Percentiles rank a stretch among this genome's conserved stretches.
Evolutionary conservation across 2,113 vertebrate species (phyloP).

Genomic region (Neodon shergylaensis): DNA sequence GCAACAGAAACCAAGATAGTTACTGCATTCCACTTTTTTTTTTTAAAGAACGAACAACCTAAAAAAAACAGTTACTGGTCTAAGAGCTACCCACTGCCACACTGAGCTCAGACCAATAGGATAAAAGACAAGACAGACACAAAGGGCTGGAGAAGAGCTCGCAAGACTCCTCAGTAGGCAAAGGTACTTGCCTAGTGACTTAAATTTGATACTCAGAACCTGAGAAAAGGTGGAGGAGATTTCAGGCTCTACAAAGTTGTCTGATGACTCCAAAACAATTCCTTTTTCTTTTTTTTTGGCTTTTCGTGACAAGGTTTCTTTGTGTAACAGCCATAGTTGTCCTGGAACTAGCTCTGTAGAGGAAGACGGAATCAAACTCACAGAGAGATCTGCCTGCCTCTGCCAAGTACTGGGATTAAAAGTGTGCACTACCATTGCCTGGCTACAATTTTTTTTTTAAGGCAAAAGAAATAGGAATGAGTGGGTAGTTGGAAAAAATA

Average conservation of each 20-base stretch:
- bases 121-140: background rate
- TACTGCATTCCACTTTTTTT: background rate
- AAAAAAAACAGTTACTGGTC: background rate
- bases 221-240: background rate
- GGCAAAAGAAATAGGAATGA: background rate
- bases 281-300: background rate
- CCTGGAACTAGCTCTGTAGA: too few species aligned
- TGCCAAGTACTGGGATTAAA: too few species aligned
- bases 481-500: background rate
- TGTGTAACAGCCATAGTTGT: too few species aligned
- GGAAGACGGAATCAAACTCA: too few species aligned
- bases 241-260: background rate
- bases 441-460: background rate
- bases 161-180: background rate
- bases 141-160: conserved; percentile 5
- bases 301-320: too few species aligned
- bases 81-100: conserved; percentile 2
- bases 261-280: background rate
- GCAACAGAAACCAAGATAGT: background rate
- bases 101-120: conserved; percentile 33
- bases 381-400: too few species aligned
- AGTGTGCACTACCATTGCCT: too few species aligned
- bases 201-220: background rate
- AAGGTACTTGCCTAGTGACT: background rate
- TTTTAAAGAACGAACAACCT: background rate